Evolutionary conservation across 2,888 invertebrate genomes (phyloP).

Genomic region (Ectemnius cavifrons): DNA sequence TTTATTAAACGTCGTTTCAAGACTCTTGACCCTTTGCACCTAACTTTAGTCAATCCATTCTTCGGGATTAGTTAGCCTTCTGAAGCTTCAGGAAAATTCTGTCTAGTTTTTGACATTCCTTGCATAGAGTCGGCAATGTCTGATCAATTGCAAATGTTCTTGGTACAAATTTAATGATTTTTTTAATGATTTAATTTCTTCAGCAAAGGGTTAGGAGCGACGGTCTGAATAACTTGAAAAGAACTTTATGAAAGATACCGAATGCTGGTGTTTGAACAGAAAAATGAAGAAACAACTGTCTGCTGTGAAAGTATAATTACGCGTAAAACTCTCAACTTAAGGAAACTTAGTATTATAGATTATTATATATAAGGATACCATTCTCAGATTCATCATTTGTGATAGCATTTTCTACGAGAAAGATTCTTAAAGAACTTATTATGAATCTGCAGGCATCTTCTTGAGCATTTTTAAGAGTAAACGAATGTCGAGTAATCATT

Average conservation of each 20-base stretch:
- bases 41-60: background rate
- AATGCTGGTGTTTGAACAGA: slow-evolving; percentile 3
- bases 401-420: slow-evolving; percentile 45
- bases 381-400: slow-evolving; percentile 38
- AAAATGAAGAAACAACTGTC: slow-evolving; percentile 6
- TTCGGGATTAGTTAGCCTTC: too few species aligned
- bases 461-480: slow-evolving; percentile 32
- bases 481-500: slow-evolving; percentile 15
- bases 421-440: slow-evolving; percentile 30
- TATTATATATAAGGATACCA: slow-evolving; percentile 34
- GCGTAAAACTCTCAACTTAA: slow-evolving; percentile 34
- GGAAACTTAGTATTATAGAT: slow-evolving; percentile 30
- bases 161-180: background rate
- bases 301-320: slow-evolving; percentile 47
- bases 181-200: background rate
- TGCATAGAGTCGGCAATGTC: too few species aligned
- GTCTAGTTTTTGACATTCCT: too few species aligned
- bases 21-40: slow-evolving; percentile 30
- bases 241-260: slow-evolving; percentile 4
- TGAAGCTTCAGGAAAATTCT: too few species aligned
- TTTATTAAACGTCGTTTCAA: slow-evolving; percentile 21
- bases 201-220: slow-evolving; percentile 31
- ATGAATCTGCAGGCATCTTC: slow-evolving; percentile 20
- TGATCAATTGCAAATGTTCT: too few species aligned
- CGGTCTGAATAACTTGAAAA: slow-evolving; percentile 26